A percentile compares a stretch with the other conserved stretches of the same genome.
phyloP scores from a whole-genome alignment of 2,888 invertebrate species.

The Dioctria rufipes region DNA sequence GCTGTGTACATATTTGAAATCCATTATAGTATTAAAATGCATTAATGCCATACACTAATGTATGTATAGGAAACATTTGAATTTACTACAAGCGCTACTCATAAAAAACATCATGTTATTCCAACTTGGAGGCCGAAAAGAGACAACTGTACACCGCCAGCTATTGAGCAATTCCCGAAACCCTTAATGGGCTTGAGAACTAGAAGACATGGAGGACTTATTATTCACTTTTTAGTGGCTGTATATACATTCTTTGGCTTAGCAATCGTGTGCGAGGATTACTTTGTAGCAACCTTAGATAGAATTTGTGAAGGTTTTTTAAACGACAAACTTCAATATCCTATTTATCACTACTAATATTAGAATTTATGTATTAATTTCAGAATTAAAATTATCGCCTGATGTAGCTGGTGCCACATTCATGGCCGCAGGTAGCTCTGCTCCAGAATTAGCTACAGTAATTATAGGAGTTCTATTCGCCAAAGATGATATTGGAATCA shows the following conservation, averaged over 20 bases:
- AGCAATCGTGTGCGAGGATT: slow-evolving; percentile 96
- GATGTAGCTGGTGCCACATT: slow-evolving; percentile 99
- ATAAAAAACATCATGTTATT: slow-evolving; percentile 63
- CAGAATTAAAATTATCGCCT: slow-evolving; percentile 87
- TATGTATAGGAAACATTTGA: no score
- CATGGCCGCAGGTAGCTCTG: slow-evolving; percentile 98
- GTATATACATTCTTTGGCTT: slow-evolving; percentile 93
- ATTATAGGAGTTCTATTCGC: slow-evolving; percentile 95
- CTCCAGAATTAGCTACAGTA: slow-evolving; percentile 96
- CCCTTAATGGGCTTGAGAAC: slow-evolving; percentile 85
- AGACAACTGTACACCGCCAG: slow-evolving; percentile 85
- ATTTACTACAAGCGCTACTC: slow-evolving; percentile 60
- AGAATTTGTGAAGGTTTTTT: slow-evolving; percentile 89
- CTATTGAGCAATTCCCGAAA: slow-evolving; percentile 91
- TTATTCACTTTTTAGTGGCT: slow-evolving; percentile 88
- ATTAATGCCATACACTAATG: neutral
- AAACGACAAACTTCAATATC: no score
- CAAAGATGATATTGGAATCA: slow-evolving; percentile 91
- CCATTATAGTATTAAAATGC: neutral
- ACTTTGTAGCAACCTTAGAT: slow-evolving; percentile 95
- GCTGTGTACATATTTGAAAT: no score
- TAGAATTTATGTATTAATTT: neutral
- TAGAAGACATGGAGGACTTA: slow-evolving; percentile 87
- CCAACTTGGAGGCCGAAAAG: slow-evolving; percentile 75
- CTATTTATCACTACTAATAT: no score